Conservation (phyloP, 2,113 vertebrate species). For the Corythoichthys haematopterus region DNA sequence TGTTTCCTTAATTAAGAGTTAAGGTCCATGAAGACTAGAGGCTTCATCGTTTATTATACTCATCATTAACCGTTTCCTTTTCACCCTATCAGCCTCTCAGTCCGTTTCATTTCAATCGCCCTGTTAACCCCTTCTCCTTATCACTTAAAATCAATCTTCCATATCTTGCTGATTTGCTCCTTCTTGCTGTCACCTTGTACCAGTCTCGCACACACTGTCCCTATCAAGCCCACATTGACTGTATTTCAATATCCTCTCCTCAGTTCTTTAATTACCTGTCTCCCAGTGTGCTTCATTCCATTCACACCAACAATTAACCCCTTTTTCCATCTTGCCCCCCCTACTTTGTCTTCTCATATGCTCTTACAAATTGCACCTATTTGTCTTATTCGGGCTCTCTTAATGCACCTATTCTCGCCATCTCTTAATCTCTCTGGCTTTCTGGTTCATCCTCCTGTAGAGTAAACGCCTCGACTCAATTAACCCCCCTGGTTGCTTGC, state of each 20-base stretch:
- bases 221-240: conserved; percentile 61
- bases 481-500: conserved; percentile 46
- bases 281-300: conserved; percentile 48
- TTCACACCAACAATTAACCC: conserved; percentile 59
- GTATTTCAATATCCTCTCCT: conserved; percentile 47
- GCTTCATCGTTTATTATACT: conserved; percentile 53
- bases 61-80: conserved; percentile 53
- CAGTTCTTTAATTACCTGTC: conserved; percentile 43
- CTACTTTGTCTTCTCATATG: conserved; percentile 29
- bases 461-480: conserved; percentile 55
- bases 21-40: conserved; percentile 41
- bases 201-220: conserved; percentile 12
- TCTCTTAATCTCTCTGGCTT: conserved; percentile 5
- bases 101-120: conserved; percentile 44
- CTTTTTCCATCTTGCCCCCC: conserved; percentile 32
- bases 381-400: conserved; percentile 21
- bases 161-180: conserved; percentile 15
- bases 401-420: conserved; percentile 22
- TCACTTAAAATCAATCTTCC: conserved; percentile 40
- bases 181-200: conserved; percentile 36
- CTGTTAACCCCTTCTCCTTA: conserved; percentile 36
- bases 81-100: conserved; percentile 31
- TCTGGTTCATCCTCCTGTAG: conserved; percentile 12
- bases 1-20: conserved; percentile 62
- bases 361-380: conserved; percentile 34